Evolutionary conservation across 2,113 vertebrate genomes (phyloP).

Genomic region (Gopherus evgoodei): DNA sequence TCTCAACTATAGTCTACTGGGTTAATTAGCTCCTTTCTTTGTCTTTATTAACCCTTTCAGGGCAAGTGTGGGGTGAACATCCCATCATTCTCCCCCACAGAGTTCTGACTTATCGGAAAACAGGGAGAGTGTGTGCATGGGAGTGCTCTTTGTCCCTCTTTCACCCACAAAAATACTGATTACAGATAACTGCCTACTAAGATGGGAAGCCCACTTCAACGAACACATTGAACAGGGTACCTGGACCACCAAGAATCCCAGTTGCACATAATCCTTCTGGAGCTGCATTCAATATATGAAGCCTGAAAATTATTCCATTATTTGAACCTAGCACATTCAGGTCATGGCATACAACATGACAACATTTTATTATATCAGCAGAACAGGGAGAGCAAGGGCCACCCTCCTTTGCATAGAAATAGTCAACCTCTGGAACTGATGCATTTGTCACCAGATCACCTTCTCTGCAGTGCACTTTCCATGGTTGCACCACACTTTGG

Average conservation of each 20-base stretch:
- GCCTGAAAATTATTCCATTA: neutral
- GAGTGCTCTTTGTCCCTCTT: neutral
- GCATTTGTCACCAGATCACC: neutral
- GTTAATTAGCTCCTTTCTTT: neutral
- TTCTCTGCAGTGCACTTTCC: neutral
- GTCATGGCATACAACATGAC: neutral
- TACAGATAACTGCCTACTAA: neutral
- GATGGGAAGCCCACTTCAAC: neutral
- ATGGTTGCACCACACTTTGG: neutral
- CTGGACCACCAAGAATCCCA: neutral
- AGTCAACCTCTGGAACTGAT: neutral
- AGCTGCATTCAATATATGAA: neutral
- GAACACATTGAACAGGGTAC: neutral
- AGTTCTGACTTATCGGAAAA: neutral
- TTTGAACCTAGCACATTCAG: neutral
- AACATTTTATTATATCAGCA: neutral
- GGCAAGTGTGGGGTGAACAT: too few species aligned
- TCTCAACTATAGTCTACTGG: neutral
- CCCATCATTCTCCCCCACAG: neutral
- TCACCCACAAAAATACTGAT: neutral
- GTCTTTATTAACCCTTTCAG: neutral
- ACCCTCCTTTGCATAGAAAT: neutral
- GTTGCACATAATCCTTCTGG: neutral
- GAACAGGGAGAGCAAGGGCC: neutral
- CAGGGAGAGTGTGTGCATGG: neutral